phyloP scores from a whole-genome alignment of 2,888 invertebrate genomes.

The Chrysolina americana region DNA sequence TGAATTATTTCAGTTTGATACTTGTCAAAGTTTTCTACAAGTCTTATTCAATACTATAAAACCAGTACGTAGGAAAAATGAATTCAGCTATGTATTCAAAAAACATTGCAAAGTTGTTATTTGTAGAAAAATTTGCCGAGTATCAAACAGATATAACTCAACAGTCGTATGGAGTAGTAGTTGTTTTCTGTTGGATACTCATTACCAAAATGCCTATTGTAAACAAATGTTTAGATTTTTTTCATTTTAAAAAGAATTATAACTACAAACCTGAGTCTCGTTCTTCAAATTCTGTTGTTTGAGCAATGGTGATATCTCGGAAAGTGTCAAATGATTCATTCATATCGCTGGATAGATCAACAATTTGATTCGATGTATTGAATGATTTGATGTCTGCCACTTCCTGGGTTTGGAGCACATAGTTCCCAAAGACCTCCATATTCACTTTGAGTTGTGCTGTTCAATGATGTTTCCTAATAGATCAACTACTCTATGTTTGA shows the following conservation, averaged over 20 bases:
- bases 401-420: conserved; percentile 20
- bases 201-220: too few species aligned
- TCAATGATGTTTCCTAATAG: not conserved
- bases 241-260: not conserved
- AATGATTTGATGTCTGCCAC: conserved; percentile 14
- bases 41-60: too few species aligned
- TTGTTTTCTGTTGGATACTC: too few species aligned
- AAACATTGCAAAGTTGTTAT: too few species aligned
- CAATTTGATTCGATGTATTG: not conserved
- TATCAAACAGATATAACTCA: too few species aligned
- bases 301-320: not conserved
- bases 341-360: not conserved
- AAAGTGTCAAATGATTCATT: not conserved
- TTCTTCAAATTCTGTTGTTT: not conserved
- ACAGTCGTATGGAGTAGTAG: too few species aligned
- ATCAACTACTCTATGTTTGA: not conserved
- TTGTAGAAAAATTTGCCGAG: too few species aligned
- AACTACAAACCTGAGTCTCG: not conserved
- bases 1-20: too few species aligned
- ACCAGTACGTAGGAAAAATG: too few species aligned
- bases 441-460: conserved; percentile 17
- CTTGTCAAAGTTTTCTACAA: too few species aligned
- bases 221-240: not conserved
- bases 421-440: conserved; percentile 18
- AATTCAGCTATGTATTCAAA: too few species aligned